A percentile compares a stretch with the other conserved stretches of the same genome.
These are phyloP conservation scores for Remorina albescens DNA, from an alignment of 2,797 vertebrate species.

Conservation along the genomic window DNA sequence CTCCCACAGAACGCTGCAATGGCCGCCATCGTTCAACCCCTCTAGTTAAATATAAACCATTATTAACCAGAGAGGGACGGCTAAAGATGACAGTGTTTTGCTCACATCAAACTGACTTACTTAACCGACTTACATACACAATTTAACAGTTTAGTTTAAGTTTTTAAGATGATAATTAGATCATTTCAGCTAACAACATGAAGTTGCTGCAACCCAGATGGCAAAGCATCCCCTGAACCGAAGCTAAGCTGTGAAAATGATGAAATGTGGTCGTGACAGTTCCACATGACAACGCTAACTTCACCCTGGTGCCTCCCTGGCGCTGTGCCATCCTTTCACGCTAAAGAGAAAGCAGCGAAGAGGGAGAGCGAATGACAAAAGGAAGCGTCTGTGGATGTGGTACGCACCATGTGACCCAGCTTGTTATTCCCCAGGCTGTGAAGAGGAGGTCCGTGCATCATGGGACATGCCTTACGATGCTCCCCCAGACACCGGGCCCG, in stretches of 20 bases:
- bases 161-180: slow-evolving; percentile 13
- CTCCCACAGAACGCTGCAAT: slow-evolving; percentile 3
- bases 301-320: slow-evolving; percentile 17
- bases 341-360: slow-evolving; percentile 16
- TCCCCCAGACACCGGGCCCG: slow-evolving; percentile 62
- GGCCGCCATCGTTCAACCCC: neutral
- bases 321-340: slow-evolving; percentile 26
- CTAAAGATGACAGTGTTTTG: neutral
- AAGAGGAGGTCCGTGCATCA: slow-evolving; percentile 62
- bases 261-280: slow-evolving; percentile 22
- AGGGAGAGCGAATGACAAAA: slow-evolving; percentile 7
- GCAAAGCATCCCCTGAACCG: slow-evolving; percentile 7
- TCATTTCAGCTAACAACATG: neutral
- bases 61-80: neutral
- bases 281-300: slow-evolving; percentile 29
- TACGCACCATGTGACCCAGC: slow-evolving; percentile 50
- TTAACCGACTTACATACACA: neutral
- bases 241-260: slow-evolving; percentile 24
- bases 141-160: neutral
- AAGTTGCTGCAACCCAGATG: slow-evolving; percentile 2
- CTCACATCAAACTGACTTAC: neutral
- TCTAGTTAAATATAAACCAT: no score
- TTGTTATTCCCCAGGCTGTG: slow-evolving; percentile 62
- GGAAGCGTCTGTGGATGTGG: slow-evolving; percentile 48
- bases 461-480: slow-evolving; percentile 61